phyloP scores from a whole-genome alignment of 1,140 invertebrate species.

The Orchestia grillus region DNA sequence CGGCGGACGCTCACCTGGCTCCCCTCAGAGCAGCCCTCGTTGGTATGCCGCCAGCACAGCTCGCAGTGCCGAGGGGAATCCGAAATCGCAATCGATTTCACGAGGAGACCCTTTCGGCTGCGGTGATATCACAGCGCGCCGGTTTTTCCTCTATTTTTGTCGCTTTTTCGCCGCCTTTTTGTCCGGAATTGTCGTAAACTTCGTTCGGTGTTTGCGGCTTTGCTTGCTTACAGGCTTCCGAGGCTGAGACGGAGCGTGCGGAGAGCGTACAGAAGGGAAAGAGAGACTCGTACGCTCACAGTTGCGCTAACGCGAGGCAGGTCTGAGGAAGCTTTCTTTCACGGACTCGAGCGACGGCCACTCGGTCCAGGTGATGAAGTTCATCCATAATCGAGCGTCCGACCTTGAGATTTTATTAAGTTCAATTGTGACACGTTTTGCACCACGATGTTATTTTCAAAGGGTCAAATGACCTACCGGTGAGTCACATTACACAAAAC shows the following conservation, averaged over 20 bases:
- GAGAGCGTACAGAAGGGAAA: not conserved
- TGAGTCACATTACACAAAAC: no score
- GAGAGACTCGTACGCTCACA: not conserved
- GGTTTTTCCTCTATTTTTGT: not conserved
- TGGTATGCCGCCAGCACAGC: not conserved
- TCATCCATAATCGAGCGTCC: no score
- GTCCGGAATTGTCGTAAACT: conserved; percentile 32
- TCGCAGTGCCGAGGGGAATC: not conserved
- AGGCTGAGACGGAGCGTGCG: not conserved
- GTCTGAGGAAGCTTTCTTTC: no score
- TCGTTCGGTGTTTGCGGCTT: not conserved
- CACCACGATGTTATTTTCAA: no score
- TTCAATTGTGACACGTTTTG: no score
- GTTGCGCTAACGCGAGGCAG: no score
- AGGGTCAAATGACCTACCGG: no score
- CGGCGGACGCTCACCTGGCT: not conserved
- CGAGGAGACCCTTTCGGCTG: conserved; percentile 30
- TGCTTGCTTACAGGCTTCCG: not conserved
- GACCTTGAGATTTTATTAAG: no score
- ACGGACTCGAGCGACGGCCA: no score
- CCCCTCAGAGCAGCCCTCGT: not conserved
- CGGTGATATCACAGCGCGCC: conserved; percentile 15
- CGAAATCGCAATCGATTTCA: conserved; percentile 46
- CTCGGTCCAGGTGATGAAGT: no score
- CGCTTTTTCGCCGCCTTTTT: not conserved